These are phyloP conservation scores for Thecocarcelia acutangulata DNA, from an alignment of 2,888 invertebrate species.

Conservation along the genomic window DNA sequence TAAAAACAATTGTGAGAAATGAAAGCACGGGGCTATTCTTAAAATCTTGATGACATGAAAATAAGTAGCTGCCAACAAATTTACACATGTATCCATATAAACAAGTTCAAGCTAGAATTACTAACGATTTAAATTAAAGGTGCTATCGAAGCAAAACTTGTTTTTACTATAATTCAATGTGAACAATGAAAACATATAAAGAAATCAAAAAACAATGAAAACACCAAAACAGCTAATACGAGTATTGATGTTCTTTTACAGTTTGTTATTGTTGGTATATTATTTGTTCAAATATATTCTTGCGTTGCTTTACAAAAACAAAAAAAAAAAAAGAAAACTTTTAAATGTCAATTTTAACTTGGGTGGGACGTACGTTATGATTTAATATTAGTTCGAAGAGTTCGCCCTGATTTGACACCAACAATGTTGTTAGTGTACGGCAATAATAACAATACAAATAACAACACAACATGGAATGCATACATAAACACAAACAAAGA, in stretches of 20 bases:
- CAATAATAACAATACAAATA: constrained; percentile 49
- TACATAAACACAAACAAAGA: constrained; percentile 36
- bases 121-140: no score
- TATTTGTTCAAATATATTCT: constrained; percentile 48
- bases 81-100: no score
- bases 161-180: constrained; percentile 77
- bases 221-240: constrained; percentile 63
- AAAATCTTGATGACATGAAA: no score
- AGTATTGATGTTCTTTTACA: constrained; percentile 58
- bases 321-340: constrained; percentile 53
- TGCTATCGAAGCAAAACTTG: no score
- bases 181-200: constrained; percentile 60
- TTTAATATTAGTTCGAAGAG: constrained; percentile 55
- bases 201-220: constrained; percentile 36
- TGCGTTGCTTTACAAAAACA: constrained; percentile 44
- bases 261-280: constrained; percentile 52
- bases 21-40: no score
- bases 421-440: constrained; percentile 60
- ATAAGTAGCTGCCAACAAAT: no score
- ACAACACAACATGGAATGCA: constrained; percentile 10
- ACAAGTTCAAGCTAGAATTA: no score
- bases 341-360: constrained; percentile 56
- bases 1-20: no score
- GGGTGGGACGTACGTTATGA: constrained; percentile 49
- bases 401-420: constrained; percentile 63